Base-by-base conservation (phyloP, 2,113 vertebrate genomes). In the Hystrix cristata region DNA sequence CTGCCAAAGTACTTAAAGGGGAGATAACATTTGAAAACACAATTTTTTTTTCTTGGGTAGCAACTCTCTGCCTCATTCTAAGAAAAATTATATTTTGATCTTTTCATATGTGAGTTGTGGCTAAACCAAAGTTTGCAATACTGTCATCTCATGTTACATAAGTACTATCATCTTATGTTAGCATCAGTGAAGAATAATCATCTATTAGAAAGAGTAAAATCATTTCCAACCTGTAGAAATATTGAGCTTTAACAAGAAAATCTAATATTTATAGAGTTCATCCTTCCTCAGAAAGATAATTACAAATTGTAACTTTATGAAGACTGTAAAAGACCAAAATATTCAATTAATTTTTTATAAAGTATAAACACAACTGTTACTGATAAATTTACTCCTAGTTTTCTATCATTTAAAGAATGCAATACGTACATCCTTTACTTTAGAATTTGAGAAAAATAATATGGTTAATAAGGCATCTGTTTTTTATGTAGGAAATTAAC, bases 271-370 rank as follows among this genome's bases (percentile, higher is more conserved):
- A n/a, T 43, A 55, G 34, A 38, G 11, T 93, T 95, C 27, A 67
- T 94, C 29, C 18, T 93, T 8, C 3, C 23, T 94, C 62, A 84
- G 31, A 90, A 90, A 62, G 38, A 60, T 51, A 72, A 90, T 82
- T 89, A 80, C 83, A 95, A n/a, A 55, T 18, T 88, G 0, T 91
- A 90, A 90, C 1, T 87, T 91, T 93, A n/a, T 92, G 48, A 91
- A 38, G 23, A 84, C 10, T 80, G 0, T 59, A 78, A 85, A 62
- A 21, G 4, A 4, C 34, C 16, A 79, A 87, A 83, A 87, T 14
- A 92, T 92, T 23, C 23, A 62, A 65, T 76, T 67, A 91, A 46
- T 15, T 38, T 92, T 88, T 91, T 43, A 31, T 64, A 96, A 84
- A 78, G 5, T 38, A 0, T 85, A 89, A 83, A 10, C 48, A 72